Conservation (phyloP, 2,113 vertebrate species). For the Bos indicus region DNA sequence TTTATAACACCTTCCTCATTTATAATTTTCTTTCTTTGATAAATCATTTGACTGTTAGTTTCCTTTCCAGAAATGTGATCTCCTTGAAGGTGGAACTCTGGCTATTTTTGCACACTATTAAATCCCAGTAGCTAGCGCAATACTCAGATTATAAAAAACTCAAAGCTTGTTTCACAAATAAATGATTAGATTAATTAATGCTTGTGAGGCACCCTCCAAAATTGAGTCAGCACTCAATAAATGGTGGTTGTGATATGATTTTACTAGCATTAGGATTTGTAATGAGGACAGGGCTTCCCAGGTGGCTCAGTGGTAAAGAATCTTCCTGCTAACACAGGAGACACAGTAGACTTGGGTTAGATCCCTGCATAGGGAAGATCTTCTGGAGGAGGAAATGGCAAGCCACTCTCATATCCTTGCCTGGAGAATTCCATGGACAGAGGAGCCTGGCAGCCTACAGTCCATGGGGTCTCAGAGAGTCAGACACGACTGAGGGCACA, state of each 20-base stretch:
- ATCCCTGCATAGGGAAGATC: background rate
- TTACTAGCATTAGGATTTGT: background rate
- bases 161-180: background rate
- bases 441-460: background rate
- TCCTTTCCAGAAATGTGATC: background rate
- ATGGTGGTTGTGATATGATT: background rate
- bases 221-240: background rate
- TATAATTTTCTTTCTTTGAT: background rate
- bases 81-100: background rate
- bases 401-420: background rate
- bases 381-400: background rate
- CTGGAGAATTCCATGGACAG: background rate
- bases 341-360: background rate
- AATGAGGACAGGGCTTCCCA: background rate
- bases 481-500: accelerated
- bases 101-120: background rate
- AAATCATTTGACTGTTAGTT: background rate
- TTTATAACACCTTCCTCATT: background rate
- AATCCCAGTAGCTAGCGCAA: background rate
- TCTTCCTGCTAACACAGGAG: background rate
- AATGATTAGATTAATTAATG: background rate
- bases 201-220: background rate
- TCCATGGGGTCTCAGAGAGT: background rate
- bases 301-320: background rate
- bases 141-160: background rate